Evolutionary conservation across 2,888 invertebrate species (phyloP).

Genomic region (Acanthosepion lycidas): DNA sequence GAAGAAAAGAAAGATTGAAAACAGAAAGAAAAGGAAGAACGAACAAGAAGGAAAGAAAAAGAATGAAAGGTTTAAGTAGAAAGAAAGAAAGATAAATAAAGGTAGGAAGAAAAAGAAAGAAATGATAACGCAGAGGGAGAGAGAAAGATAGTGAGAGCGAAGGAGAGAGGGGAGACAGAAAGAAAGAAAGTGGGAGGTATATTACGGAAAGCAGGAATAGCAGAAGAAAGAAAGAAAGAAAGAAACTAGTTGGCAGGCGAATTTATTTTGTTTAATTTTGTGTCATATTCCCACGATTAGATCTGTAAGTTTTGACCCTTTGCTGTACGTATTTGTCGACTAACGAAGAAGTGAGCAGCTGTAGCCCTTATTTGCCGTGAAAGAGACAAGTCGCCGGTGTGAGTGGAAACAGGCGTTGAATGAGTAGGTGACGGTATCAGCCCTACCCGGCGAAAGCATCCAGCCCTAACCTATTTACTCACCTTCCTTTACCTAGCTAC

Average conservation of each 20-base stretch:
- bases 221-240: background rate
- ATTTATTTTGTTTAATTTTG: background rate
- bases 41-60: background rate
- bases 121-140: background rate
- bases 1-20: background rate
- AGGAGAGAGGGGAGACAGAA: background rate
- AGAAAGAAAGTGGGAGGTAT: background rate
- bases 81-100: background rate
- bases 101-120: background rate
- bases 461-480: background rate
- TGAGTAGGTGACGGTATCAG: background rate
- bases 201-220: background rate
- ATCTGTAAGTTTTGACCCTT: background rate
- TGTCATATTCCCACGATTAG: background rate
- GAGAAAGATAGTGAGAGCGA: background rate
- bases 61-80: no score
- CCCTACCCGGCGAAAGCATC: background rate
- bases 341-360: slow-evolving; percentile 10
- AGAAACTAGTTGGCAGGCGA: background rate
- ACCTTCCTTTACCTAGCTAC: slow-evolving; percentile 13
- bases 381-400: no score
- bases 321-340: background rate
- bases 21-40: background rate
- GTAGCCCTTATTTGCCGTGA: slow-evolving; percentile 12
- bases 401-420: slow-evolving; percentile 15